Percentiles rank a stretch among this genome's conserved stretches.
Conservation (phyloP, 2,113 vertebrate species). For the Silurus asotus region DNA sequence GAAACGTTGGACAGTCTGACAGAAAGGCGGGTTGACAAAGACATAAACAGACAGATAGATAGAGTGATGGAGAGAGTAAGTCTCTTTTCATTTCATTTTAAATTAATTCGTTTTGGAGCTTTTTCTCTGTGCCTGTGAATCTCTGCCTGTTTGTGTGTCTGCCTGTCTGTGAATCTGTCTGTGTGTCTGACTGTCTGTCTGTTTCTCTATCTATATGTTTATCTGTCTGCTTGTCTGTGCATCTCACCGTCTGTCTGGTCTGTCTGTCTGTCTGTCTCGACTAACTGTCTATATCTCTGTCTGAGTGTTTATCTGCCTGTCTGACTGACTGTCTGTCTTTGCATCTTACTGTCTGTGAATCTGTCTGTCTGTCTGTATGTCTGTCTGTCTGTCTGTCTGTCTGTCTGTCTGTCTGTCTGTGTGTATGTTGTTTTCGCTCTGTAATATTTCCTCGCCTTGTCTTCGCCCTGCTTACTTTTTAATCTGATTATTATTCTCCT, state of each 20-base stretch:
- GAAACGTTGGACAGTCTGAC: neutral
- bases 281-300: too few species aligned
- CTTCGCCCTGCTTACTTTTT: neutral
- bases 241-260: neutral
- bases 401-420: neutral
- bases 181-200: too few species aligned
- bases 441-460: neutral
- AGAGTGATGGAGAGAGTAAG: neutral
- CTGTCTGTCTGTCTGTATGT: neutral
- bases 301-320: neutral
- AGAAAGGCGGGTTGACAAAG: too few species aligned
- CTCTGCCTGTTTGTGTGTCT: too few species aligned
- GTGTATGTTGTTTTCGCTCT: neutral
- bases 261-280: too few species aligned
- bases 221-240: neutral
- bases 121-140: neutral
- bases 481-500: slow-evolving; percentile 1
- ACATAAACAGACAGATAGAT: too few species aligned
- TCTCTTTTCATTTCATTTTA: neutral
- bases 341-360: neutral
- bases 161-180: too few species aligned
- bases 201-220: too few species aligned
- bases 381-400: neutral
- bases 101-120: too few species aligned
- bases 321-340: neutral